Conservation (phyloP, 2,113 vertebrate species). For the Cromileptes altivelis region DNA sequence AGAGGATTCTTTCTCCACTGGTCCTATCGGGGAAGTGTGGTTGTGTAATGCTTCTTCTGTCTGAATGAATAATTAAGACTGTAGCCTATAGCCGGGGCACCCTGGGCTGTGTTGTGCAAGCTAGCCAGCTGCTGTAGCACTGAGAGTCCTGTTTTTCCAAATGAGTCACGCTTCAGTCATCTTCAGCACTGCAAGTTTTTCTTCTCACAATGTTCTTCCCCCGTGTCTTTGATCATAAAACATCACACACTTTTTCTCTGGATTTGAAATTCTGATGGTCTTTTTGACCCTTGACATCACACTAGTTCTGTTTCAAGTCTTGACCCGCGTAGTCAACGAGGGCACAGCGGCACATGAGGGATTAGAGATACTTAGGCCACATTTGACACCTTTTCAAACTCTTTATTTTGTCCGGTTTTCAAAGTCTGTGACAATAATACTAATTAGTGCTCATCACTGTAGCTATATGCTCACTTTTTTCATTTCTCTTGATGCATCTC, state of each 20-base stretch:
- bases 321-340: conserved; percentile 24
- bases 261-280: conserved; percentile 39
- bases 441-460: conserved; percentile 5
- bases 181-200: conserved; percentile 10
- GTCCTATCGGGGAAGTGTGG: conserved; percentile 28
- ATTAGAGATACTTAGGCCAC: conserved; percentile 28
- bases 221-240: conserved; percentile 36
- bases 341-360: conserved; percentile 2
- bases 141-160: conserved; percentile 46
- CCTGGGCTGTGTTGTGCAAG: conserved; percentile 49
- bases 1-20: conserved; percentile 10
- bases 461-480: not conserved
- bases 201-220: not conserved
- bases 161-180: conserved; percentile 56
- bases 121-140: conserved; percentile 48
- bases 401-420: not conserved
- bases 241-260: conserved; percentile 19
- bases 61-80: conserved; percentile 66
- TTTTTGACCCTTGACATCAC: conserved; percentile 22
- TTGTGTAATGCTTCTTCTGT: conserved; percentile 70
- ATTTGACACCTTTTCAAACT: conserved; percentile 38
- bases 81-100: conserved; percentile 38
- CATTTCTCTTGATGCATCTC: not conserved
- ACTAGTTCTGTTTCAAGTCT: conserved; percentile 28
- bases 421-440: conserved; percentile 17